Base-by-base conservation (phyloP, 2,797 vertebrate genomes). In the Cygnus olor region DNA sequence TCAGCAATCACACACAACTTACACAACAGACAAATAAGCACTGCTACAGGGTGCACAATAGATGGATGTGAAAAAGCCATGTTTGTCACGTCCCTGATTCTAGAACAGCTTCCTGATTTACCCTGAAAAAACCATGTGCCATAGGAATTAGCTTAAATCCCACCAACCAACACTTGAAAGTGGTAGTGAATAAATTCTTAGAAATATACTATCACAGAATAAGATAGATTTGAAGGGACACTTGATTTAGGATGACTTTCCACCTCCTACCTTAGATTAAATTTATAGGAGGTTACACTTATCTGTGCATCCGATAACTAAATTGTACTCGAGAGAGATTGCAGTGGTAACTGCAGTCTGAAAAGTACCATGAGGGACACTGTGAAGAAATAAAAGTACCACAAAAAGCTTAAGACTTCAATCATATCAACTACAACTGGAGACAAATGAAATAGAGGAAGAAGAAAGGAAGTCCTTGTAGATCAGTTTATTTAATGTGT, bases 331-430 rank as follows among this genome's bases (percentile, higher is more conserved):
- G n/a, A 40, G 18, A n/a, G 51, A 10, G 25, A 60, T 6, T 53
- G 49, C 40, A 87, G 60, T 17, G 14, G 87, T 56, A 0, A 0
- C 28, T 61, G 32, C 32, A 47, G 42, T 58, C 9, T 74, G 34
- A 83, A 73, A 74, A 74, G 17, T 21, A 66, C 60, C 8, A 6
- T 40, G 25, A 85, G 27, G 27, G 24, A 68, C 25, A 34, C n/a
- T 58, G 2, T 10, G 21, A 54, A 93, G 53, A 82, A 84, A 86
- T 16, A 0, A 72, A 84, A 25, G 53, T 42, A 51, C 32, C 30
- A 68, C 21, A 85, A 65, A 91, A 83, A 80, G 17, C 58, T 93
- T 68, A 42, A 71, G 42, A 58, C 19, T 72, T 83, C 72, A 82
- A 66, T 8, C 11, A 2, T 14, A 69, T 34, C 11, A 82, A 21